Percentiles rank a stretch among this genome's conserved stretches.
These are phyloP conservation scores for Holacanthella duospinosa DNA, from an alignment of 2,888 invertebrate species.

Conservation along the genomic window DNA sequence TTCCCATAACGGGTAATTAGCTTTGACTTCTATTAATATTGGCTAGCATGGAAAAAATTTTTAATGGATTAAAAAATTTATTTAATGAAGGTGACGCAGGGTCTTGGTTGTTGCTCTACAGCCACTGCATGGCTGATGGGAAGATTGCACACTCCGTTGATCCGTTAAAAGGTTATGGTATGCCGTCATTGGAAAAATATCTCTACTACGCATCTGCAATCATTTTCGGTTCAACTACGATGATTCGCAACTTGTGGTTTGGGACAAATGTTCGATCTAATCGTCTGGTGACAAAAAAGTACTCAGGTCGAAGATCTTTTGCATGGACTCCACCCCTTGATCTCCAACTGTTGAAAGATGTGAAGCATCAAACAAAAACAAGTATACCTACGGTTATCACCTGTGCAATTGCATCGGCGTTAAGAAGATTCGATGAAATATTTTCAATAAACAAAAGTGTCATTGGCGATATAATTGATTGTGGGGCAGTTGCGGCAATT, in stretches of 20 bases:
- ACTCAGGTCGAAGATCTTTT: conserved; percentile 22
- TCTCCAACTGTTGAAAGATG: conserved; percentile 22
- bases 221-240: conserved; percentile 16
- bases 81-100: conserved; percentile 13
- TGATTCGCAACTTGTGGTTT: conserved; percentile 18
- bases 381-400: conserved; percentile 24
- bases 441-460: conserved; percentile 7
- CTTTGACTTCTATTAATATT: too few relatives aligned
- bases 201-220: conserved; percentile 13
- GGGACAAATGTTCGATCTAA: conserved; percentile 18
- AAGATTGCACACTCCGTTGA: conserved; percentile 22
- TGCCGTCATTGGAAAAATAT: conserved; percentile 12
- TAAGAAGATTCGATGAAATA: conserved; percentile 17
- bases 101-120: conserved; percentile 16
- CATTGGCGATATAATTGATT: conserved; percentile 12
- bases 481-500: conserved; percentile 27
- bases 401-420: conserved; percentile 20
- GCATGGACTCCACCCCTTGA: conserved; percentile 27
- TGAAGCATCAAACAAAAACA: conserved; percentile 20
- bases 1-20: too few relatives aligned
- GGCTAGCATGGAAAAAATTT: too few relatives aligned
- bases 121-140: conserved; percentile 19
- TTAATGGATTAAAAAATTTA: too few relatives aligned
- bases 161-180: conserved; percentile 28
- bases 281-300: conserved; percentile 22